phyloP scores from a whole-genome alignment of 2,888 invertebrate species.

The Scaptomyza cyrtandrae region DNA sequence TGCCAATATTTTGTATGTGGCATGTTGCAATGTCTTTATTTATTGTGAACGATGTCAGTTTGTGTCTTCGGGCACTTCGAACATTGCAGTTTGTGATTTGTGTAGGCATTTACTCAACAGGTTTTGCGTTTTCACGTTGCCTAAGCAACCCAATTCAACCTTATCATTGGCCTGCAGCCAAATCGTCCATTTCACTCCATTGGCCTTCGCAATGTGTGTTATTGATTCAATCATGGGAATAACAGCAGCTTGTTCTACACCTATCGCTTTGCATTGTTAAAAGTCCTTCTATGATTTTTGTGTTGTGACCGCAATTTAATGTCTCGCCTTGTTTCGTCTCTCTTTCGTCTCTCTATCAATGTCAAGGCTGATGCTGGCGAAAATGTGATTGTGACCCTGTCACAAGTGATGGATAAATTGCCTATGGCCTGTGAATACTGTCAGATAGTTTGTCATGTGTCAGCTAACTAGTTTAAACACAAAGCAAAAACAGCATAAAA shows the following conservation, averaged over 20 bases:
- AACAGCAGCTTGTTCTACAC: constrained; percentile 53
- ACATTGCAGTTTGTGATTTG: constrained; percentile 44
- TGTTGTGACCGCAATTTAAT: constrained; percentile 17
- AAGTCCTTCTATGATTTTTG: constrained; percentile 9
- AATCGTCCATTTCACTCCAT: constrained; percentile 32
- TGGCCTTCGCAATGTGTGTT: constrained; percentile 50
- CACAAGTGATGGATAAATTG: constrained; percentile 50
- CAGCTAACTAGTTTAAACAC: constrained; percentile 18
- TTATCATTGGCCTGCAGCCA: constrained; percentile 55
- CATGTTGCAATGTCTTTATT: constrained; percentile 4
- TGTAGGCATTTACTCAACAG: constrained; percentile 43
- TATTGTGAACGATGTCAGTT: background rate
- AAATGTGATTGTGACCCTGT: constrained; percentile 45
- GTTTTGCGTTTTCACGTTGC: constrained; percentile 34
- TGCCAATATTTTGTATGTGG: background rate
- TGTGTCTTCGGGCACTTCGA: constrained; percentile 24
- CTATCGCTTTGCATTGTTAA: background rate
- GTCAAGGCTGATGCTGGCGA: constrained; percentile 47
- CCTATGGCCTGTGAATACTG: constrained; percentile 31
- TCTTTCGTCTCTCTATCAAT: constrained; percentile 47
- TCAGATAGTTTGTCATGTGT: constrained; percentile 42
- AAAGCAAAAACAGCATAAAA: background rate
- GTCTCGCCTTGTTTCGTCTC: constrained; percentile 1
- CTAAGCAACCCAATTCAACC: constrained; percentile 37
- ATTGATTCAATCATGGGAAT: constrained; percentile 74